Evolutionary conservation across 1,140 invertebrate species (phyloP).

Genomic region (Thaumetopoea pityocampa): DNA sequence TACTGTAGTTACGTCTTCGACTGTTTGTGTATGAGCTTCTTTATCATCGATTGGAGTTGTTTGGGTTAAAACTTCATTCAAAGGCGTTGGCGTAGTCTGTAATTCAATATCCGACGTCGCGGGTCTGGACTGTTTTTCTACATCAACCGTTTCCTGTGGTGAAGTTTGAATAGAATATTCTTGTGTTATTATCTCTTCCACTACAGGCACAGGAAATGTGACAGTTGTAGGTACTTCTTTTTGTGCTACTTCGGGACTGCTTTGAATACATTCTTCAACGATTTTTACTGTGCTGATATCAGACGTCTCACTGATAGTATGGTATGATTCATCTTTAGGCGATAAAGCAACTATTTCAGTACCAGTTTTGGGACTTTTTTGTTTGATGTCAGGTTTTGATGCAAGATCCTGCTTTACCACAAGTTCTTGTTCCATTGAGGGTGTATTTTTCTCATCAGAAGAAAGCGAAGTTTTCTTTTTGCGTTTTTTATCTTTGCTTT

Average conservation of each 20-base stretch:
- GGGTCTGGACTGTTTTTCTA: constrained; percentile 48
- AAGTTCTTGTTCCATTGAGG: constrained; percentile 22
- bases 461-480: constrained; percentile 38
- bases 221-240: constrained; percentile 70
- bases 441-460: constrained; percentile 7
- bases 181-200: constrained; percentile 75
- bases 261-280: constrained; percentile 78
- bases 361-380: constrained; percentile 42
- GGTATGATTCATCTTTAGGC: constrained; percentile 74
- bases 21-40: constrained; percentile 55
- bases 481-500: constrained; percentile 41
- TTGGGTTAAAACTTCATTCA: constrained; percentile 71
- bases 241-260: constrained; percentile 60
- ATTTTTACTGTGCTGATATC: constrained; percentile 78
- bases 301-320: constrained; percentile 76
- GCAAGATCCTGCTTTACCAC: constrained; percentile 22
- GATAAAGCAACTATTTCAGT: constrained; percentile 49
- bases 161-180: constrained; percentile 79
- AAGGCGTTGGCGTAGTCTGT: constrained; percentile 76
- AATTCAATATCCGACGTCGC: constrained; percentile 74
- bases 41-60: constrained; percentile 70
- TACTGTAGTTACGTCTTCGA: constrained; percentile 32
- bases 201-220: constrained; percentile 76
- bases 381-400: constrained; percentile 27
- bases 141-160: constrained; percentile 70